Conservation (phyloP, 1,140 invertebrate genomes). For the Aphidius ervi region DNA sequence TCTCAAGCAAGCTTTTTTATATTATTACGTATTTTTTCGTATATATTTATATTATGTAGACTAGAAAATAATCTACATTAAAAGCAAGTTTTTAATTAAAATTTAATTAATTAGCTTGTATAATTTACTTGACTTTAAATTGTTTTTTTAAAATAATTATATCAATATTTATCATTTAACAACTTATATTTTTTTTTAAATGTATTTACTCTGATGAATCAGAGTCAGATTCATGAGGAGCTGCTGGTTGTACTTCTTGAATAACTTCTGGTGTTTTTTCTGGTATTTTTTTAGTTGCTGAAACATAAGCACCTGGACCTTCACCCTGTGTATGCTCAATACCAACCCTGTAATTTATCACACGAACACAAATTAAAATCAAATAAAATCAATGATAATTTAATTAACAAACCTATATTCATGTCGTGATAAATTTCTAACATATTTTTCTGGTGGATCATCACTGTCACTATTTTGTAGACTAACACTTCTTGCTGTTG, state of each 20-base stretch:
- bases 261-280: slow-evolving; percentile 36
- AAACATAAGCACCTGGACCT: slow-evolving; percentile 69
- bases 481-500: slow-evolving; percentile 91
- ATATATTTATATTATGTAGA: too few species aligned
- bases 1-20: slow-evolving; percentile 2
- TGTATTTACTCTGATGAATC: slow-evolving; percentile 43
- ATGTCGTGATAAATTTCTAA: slow-evolving; percentile 93
- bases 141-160: neutral
- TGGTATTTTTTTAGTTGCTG: slow-evolving; percentile 57
- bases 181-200: neutral
- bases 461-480: slow-evolving; percentile 83
- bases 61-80: too few species aligned
- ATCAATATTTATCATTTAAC: neutral
- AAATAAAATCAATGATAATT: neutral
- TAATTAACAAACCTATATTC: slow-evolving; percentile 73
- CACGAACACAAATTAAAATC: slow-evolving; percentile 1
- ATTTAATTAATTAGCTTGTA: too few species aligned
- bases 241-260: slow-evolving; percentile 25
- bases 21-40: neutral
- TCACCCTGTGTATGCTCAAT: slow-evolving; percentile 79
- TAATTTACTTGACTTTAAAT: too few species aligned
- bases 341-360: slow-evolving; percentile 60
- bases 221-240: slow-evolving; percentile 40
- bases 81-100: too few species aligned
- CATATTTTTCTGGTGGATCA: slow-evolving; percentile 97